phyloP scores from a whole-genome alignment of 2,888 invertebrate genomes.

The Sisyra nigra region DNA sequence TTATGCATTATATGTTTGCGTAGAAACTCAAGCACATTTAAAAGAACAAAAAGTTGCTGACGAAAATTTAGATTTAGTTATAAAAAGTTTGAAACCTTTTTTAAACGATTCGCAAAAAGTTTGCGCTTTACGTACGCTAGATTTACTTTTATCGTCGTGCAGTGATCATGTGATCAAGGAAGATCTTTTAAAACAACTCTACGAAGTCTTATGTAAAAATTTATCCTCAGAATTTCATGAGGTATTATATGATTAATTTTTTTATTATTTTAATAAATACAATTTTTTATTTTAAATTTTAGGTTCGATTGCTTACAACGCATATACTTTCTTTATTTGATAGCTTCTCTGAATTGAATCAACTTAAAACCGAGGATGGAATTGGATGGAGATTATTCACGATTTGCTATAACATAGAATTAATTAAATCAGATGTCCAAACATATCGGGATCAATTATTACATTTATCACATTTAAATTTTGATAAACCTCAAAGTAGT shows the following conservation, averaged over 20 bases:
- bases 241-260: constrained; percentile 23
- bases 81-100: constrained; percentile 30
- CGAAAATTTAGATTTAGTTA: constrained; percentile 28
- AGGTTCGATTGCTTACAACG: constrained; percentile 52
- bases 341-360: constrained; percentile 31
- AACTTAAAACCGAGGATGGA: constrained; percentile 19
- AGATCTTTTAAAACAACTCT: constrained; percentile 30
- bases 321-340: constrained; percentile 59
- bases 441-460: constrained; percentile 66
- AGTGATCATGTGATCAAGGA: constrained; percentile 27
- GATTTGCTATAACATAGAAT: constrained; percentile 54
- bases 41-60: constrained; percentile 31
- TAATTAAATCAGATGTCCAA: constrained; percentile 51
- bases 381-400: constrained; percentile 44
- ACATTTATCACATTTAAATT: constrained; percentile 54
- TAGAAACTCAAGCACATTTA: constrained; percentile 43
- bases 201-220: constrained; percentile 38
- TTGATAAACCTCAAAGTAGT: constrained; percentile 34
- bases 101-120: constrained; percentile 31
- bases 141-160: constrained; percentile 35
- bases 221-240: constrained; percentile 51
- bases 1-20: constrained; percentile 36
- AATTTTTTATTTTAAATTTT: constrained; percentile 18
- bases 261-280: constrained; percentile 8
- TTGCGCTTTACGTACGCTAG: constrained; percentile 33